Evolutionary conservation across 2,888 invertebrate species (phyloP).

Genomic region (Petrolisthes cinctipes): DNA sequence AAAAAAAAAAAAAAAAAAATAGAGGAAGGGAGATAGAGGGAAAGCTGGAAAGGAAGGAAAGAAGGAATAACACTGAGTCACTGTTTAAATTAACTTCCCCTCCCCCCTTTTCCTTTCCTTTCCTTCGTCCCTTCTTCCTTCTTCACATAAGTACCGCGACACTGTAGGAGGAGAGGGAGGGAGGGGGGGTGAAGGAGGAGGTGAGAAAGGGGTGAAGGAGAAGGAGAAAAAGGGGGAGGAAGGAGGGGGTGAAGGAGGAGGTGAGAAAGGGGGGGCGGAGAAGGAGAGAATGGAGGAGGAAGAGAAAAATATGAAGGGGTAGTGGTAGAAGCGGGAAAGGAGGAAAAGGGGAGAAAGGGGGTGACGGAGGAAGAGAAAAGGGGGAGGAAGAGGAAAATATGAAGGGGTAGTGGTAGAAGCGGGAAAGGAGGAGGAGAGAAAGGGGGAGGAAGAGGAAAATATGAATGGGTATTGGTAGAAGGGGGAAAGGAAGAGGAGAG

Average conservation of each 20-base stretch:
- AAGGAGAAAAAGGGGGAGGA: neutral
- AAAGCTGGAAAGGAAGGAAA: conserved; percentile 16
- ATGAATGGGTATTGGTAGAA: neutral
- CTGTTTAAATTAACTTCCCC: neutral
- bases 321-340: neutral
- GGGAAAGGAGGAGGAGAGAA: neutral
- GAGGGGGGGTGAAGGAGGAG: neutral
- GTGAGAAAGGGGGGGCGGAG: neutral
- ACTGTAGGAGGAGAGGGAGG: neutral
- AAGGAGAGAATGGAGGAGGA: neutral
- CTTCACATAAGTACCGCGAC: neutral
- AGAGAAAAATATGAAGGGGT: neutral
- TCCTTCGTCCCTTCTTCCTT: neutral
- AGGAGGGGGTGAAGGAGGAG: neutral
- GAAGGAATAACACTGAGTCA: neutral
- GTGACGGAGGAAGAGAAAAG: neutral
- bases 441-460: neutral
- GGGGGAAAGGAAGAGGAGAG: neutral
- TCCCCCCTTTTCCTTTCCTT: neutral
- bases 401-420: neutral
- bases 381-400: neutral
- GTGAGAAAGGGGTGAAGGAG: neutral
- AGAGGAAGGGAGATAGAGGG: conserved; percentile 15
- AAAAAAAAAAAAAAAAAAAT: neutral
- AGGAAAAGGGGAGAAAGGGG: neutral